phyloP scores from a whole-genome alignment of 2,888 invertebrate genomes.

The Leptopilina syphax region DNA sequence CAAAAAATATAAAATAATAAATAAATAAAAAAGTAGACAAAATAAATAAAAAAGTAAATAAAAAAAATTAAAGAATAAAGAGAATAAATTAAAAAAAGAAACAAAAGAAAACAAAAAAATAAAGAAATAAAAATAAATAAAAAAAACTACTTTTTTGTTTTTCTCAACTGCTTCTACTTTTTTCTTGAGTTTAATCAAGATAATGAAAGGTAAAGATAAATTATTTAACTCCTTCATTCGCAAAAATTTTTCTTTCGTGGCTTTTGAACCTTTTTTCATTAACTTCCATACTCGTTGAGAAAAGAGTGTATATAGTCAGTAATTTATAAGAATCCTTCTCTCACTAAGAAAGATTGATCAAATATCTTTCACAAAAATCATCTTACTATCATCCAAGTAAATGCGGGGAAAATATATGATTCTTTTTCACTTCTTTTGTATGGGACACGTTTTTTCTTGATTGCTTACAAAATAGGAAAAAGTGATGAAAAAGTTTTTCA shows the following conservation, averaged over 20 bases:
- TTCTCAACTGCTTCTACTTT: not conserved
- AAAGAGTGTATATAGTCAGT: not conserved
- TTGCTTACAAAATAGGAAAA: slow-evolving; percentile 10
- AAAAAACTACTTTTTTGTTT: no score
- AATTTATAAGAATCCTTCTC: not conserved
- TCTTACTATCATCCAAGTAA: not conserved
- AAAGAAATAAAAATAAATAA: no score
- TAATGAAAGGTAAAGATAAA: not conserved
- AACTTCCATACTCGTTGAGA: not conserved
- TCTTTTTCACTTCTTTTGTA: slow-evolving; percentile 10
- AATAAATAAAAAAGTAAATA: no score
- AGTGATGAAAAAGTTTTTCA: slow-evolving; percentile 13
- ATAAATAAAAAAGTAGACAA: no score
- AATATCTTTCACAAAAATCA: slow-evolving; percentile 3
- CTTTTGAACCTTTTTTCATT: slow-evolving; percentile 1
- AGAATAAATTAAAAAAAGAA: no score
- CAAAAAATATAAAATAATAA: not conserved
- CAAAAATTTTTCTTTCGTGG: not conserved
- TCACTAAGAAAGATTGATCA: not conserved
- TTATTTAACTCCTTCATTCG: not conserved
- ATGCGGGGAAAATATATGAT: not conserved
- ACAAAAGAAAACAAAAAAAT: no score
- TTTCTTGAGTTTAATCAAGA: not conserved
- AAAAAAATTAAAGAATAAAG: no score
- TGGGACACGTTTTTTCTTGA: not conserved